phyloP scores from a whole-genome alignment of 2,797 vertebrate genomes.

The Emydoidea blandingii region DNA sequence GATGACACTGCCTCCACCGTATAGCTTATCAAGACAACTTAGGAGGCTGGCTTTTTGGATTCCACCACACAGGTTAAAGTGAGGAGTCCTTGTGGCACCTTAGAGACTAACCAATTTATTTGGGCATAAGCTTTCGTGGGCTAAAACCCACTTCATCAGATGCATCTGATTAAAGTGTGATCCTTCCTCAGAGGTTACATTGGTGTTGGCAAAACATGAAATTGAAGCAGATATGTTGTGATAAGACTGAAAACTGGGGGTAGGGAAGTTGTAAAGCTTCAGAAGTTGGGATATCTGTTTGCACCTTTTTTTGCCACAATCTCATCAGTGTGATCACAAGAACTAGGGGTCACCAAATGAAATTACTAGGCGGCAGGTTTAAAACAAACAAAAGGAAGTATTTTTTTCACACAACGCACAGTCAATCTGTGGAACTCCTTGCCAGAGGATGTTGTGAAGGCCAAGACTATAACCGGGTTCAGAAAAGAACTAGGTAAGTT shows the following conservation, averaged over 20 bases:
- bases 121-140: too few species aligned
- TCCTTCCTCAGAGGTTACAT: constrained; percentile 56
- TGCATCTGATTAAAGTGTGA: not conserved
- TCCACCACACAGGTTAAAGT: not conserved
- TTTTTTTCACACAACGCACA: too few species aligned
- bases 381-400: too few species aligned
- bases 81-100: too few species aligned
- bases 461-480: too few species aligned
- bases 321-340: not conserved
- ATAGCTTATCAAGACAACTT: not conserved
- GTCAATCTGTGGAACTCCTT: too few species aligned
- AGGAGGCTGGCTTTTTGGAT: not conserved
- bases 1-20: not conserved
- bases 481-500: too few species aligned
- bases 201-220: constrained; percentile 68
- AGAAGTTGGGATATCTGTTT: not conserved
- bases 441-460: too few species aligned
- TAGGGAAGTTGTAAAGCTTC: not conserved
- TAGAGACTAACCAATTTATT: too few species aligned
- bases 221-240: constrained; percentile 53
- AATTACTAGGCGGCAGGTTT: too few species aligned
- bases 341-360: too few species aligned
- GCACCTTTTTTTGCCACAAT: not conserved
- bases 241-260: not conserved
- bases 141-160: too few species aligned